A percentile compares a stretch with the other conserved stretches of the same genome.
These are phyloP conservation scores for Calidris pugnax DNA, from an alignment of 2,113 vertebrate genomes.

Conservation along the genomic window DNA sequence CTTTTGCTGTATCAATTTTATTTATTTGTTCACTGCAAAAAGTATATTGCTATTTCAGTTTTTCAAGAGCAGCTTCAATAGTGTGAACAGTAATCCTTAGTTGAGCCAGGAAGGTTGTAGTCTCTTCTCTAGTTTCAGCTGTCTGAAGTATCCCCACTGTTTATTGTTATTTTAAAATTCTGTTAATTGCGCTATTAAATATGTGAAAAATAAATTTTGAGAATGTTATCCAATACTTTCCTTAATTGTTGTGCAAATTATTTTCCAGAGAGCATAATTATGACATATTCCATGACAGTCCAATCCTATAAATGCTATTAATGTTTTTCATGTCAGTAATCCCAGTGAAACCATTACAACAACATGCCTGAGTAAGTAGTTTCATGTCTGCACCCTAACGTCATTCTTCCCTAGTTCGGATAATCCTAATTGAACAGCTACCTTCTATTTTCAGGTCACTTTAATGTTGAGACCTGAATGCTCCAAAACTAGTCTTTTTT, in stretches of 20 bases:
- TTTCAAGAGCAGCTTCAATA: neutral
- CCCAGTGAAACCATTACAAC: neutral
- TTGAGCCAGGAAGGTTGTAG: neutral
- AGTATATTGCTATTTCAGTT: neutral
- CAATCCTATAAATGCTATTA: neutral
- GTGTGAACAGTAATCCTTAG: neutral
- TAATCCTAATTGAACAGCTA: neutral
- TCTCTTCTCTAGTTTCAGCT: neutral
- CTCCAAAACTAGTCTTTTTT: neutral
- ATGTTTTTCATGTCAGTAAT: neutral
- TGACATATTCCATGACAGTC: neutral
- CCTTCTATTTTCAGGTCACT: neutral
- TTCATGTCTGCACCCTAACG: neutral
- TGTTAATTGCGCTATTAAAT: neutral
- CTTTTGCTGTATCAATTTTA: neutral
- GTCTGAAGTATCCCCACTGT: neutral
- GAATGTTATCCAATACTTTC: neutral
- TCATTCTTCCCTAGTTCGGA: neutral
- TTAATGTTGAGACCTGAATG: neutral
- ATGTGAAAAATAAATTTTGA: neutral
- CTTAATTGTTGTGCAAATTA: neutral
- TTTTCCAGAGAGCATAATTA: neutral
- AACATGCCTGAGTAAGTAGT: neutral
- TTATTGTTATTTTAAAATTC: neutral
- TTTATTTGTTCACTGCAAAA: neutral